Base-by-base conservation (phyloP, 2,113 vertebrate genomes). In the Jacana jacana region DNA sequence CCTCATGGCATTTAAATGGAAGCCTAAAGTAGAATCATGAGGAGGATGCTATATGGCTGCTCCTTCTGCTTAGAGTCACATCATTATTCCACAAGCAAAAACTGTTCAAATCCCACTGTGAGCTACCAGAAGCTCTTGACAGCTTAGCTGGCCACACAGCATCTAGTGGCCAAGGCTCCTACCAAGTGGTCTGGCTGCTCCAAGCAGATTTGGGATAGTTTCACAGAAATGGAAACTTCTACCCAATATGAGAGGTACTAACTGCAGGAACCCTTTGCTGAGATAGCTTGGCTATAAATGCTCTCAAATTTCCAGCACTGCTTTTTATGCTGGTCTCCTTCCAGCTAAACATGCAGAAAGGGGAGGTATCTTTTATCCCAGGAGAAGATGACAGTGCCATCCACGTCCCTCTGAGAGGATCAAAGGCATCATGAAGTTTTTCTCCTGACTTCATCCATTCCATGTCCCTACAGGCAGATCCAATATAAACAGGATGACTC, bases 241-340 rank as follows among this genome's bases (percentile, higher is more conserved):
- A 17, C 66, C 14, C 1, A 0, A n/a, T 48, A 42, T 0, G 1
- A 27, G 28, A 57, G 40, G 35, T 5, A 8, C n/a, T 8, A 15
- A 11, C 44, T 22, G 54, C 49, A 27, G 33, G 61, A 69, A 15
- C 37, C 35, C 49, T 1, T 3, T 4, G 24, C 64, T 22, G 70
- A 33, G 25, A 10, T 1, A 40, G 23, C 39, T 8, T 6, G 27
- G 63, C 51, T 40, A 18, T 6, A 6, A 42, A 33, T 1, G 4
- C 42, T 19, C 24, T 16, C n/a, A 13, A 14, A 11, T 23, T 57
- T 11, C 3, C 6, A 40, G 54, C 17, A 3, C 69, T 14, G 39
- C 12, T 25, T 55, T 64, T 39, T 37, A 25, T 0, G 13, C 68
- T n/a, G 44, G 5, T 37, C 75, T 25, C 55, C 48, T 42, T 51